Evolutionary conservation across 2,113 vertebrate species (phyloP), one percentile per base, ranked within the genome.

Genomic region (Neolamprologus cancellatus): DNA sequence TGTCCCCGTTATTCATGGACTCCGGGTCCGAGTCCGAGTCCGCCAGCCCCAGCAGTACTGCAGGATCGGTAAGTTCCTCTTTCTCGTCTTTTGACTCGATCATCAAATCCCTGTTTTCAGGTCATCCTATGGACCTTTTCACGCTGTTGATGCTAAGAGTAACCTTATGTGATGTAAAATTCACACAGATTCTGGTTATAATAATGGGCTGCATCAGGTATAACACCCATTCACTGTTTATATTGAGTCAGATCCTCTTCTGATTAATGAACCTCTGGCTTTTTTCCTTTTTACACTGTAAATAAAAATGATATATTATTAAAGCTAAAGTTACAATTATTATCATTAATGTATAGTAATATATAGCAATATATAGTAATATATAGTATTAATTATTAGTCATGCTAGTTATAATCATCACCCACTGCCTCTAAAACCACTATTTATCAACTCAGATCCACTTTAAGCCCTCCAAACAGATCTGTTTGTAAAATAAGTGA

Each of bases 1-100:
- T 96, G 96, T 91, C 92, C 76, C 85, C 90, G 25, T 74, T 91
- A 28, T 87, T 89, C 79, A 96, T 96, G 95, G 95, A 96, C 6
- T 79, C 86, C 6, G 81, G 59, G 32, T 88, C 81, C 17, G 86
- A 25, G 34, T 88, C 81, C 13, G 86, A 92, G 25, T 7, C 57
- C 23, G 80, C 10, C 79, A 94, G 90, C 78, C 83, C 88, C 10
- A 71, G 71, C 85, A 87, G 88, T 69, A 84, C 87, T 4, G 30
- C 54, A 12, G 91, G 86, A 82, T 91, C 89, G 87, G 96, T 96
- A 83, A 94, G 92, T 88, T 23, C 18, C 34, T 15, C 20, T 15
- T 15, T 28, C 23, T 36, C 7, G 4, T 41, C 0, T 3, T 0
- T 46, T 48, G 39, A 46, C 34, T 41, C 2, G n/a, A 69, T 41